Conservation (phyloP, 1,140 invertebrate species). For the Periplaneta americana region DNA sequence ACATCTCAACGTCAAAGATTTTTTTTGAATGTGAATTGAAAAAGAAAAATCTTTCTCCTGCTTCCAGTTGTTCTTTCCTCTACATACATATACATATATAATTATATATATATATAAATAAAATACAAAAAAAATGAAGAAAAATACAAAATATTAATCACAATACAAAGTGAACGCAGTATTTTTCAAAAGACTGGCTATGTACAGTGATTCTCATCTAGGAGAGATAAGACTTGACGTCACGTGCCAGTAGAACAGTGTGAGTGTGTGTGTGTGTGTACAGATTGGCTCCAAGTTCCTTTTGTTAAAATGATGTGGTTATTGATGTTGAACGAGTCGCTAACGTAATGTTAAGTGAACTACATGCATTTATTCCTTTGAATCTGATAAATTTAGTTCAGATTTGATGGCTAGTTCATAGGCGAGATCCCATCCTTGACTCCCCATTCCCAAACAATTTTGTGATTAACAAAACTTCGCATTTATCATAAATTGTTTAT, state of each 20-base stretch:
- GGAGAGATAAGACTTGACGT: conserved; percentile 12
- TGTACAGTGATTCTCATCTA: neutral
- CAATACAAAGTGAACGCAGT: neutral
- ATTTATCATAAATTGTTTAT: neutral
- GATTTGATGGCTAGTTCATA: neutral
- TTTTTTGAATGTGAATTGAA: neutral
- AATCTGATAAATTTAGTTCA: neutral
- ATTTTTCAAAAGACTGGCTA: conserved; percentile 13
- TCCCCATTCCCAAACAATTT: neutral
- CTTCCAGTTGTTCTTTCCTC: neutral
- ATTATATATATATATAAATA: neutral
- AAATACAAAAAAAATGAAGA: neutral
- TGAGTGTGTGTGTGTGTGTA: neutral
- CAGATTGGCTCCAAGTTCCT: neutral
- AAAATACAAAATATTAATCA: conserved; percentile 2
- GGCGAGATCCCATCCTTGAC: neutral
- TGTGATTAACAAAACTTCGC: neutral
- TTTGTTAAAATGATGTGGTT: neutral
- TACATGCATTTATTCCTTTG: neutral
- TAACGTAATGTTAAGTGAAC: neutral
- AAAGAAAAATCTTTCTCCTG: neutral
- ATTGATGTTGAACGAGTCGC: neutral
- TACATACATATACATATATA: neutral
- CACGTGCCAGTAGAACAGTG: neutral
- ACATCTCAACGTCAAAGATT: neutral